Percentiles rank a stretch among this genome's conserved stretches.
phyloP scores from a whole-genome alignment of 1,140 invertebrate genomes.

The Drosophila sp. region DNA sequence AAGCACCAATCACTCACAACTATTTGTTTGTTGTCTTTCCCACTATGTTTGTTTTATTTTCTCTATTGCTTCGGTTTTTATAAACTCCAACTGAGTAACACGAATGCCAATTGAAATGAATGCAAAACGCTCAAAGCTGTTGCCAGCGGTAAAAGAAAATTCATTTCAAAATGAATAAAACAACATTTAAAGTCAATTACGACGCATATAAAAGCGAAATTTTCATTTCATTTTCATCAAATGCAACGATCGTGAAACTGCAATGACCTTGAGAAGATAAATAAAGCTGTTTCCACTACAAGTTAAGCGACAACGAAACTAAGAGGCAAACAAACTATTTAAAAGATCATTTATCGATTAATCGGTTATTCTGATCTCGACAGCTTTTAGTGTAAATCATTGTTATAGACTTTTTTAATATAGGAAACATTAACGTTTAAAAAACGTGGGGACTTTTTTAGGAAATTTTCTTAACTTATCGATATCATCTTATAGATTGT shows the following conservation, averaged over 20 bases:
- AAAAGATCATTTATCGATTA: not conserved
- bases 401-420: no score
- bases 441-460: no score
- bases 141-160: not conserved
- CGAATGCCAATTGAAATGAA: constrained; percentile 33
- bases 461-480: no score
- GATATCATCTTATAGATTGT: no score
- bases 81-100: constrained; percentile 16
- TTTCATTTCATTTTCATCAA: not conserved
- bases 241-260: not conserved
- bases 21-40: constrained; percentile 27
- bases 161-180: constrained; percentile 13
- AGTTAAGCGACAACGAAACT: not conserved
- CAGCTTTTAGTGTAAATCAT: not conserved
- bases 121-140: constrained; percentile 28
- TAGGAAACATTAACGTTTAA: no score
- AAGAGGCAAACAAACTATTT: no score
- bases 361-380: not conserved
- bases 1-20: constrained; percentile 44
- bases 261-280: constrained; percentile 16
- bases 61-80: constrained; percentile 6
- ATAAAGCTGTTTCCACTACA: constrained; percentile 10
- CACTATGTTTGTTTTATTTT: constrained; percentile 16
- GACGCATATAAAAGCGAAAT: constrained; percentile 18
- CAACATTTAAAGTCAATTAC: constrained; percentile 1